These are phyloP conservation scores for Ophion slaviceki DNA, from an alignment of 2,888 invertebrate genomes.

Conservation along the genomic window DNA sequence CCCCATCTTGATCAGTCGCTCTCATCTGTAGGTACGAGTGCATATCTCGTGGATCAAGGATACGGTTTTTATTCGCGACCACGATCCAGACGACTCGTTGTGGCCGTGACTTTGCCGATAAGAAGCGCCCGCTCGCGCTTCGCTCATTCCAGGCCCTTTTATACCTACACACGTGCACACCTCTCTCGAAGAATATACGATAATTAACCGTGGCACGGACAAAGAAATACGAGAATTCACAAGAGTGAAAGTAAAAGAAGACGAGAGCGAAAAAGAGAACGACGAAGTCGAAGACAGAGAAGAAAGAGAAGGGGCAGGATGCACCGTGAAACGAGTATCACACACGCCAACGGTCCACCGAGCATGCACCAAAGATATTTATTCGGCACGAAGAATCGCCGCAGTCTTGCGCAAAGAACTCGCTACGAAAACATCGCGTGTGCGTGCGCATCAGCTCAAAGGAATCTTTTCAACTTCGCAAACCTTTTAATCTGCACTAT, in stretches of 20 bases:
- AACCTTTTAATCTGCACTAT: slow-evolving; percentile 32
- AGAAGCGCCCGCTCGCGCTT: slow-evolving; percentile 15
- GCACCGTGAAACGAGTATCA: slow-evolving; percentile 37
- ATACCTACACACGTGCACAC: background rate
- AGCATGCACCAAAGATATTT: slow-evolving; percentile 27
- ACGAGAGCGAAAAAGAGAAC: slow-evolving; percentile 8
- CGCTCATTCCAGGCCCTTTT: slow-evolving; percentile 17
- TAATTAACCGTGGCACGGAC: slow-evolving; percentile 55
- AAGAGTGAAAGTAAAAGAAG: slow-evolving; percentile 44
- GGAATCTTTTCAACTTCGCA: slow-evolving; percentile 2
- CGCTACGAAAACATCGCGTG: slow-evolving; percentile 33
- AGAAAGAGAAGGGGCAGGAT: slow-evolving; percentile 4
- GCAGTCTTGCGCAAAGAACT: slow-evolving; percentile 2
- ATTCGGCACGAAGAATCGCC: slow-evolving; percentile 41
- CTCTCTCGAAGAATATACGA: slow-evolving; percentile 59
- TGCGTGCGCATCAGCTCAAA: background rate
- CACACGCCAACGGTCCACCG: slow-evolving; percentile 29
- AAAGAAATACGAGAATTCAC: slow-evolving; percentile 36
- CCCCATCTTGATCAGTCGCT: slow-evolving; percentile 31
- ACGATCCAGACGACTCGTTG: slow-evolving; percentile 31
- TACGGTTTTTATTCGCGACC: slow-evolving; percentile 5
- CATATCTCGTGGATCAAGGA: slow-evolving; percentile 24
- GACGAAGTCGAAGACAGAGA: background rate
- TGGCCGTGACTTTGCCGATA: slow-evolving; percentile 56
- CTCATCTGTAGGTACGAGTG: slow-evolving; percentile 4